Conservation (phyloP, 2,113 vertebrate genomes). For the Sciurus niger region DNA sequence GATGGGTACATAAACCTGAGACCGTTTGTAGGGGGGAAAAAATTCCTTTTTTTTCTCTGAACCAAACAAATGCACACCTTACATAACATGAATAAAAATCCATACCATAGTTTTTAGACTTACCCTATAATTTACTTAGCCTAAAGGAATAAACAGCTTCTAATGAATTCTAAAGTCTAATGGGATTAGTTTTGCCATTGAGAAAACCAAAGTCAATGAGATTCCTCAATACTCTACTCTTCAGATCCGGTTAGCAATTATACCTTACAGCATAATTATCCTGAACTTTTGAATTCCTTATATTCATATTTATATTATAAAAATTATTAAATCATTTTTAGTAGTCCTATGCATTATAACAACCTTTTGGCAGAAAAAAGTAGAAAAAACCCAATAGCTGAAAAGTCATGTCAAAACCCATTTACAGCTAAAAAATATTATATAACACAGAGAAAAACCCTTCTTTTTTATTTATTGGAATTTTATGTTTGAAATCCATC, state of each 20-base stretch:
- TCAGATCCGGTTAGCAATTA: neutral
- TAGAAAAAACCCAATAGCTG: neutral
- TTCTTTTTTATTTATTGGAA: neutral
- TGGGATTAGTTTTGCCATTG: constrained; percentile 41
- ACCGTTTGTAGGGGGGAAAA: neutral
- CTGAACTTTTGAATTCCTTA: constrained; percentile 31
- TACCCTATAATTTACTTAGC: constrained; percentile 17
- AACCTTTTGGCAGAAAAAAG: neutral
- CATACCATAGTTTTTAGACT: neutral
- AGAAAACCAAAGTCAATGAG: neutral
- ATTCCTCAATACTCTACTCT: neutral
- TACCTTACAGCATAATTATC: neutral
- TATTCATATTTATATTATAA: constrained; percentile 6
- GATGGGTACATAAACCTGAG: neutral
- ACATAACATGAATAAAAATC: neutral
- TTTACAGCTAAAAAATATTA: constrained; percentile 16
- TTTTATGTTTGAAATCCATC: neutral
- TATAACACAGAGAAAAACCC: neutral
- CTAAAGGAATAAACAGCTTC: neutral
- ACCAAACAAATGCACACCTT: constrained; percentile 4
- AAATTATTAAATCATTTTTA: neutral
- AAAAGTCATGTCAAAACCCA: neutral
- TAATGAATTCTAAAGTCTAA: constrained; percentile 54
- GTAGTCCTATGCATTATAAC: neutral
- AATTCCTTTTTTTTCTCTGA: neutral